These are phyloP conservation scores for Dermolepida albohirtum DNA, from an alignment of 2,888 invertebrate genomes.

Conservation along the genomic window DNA sequence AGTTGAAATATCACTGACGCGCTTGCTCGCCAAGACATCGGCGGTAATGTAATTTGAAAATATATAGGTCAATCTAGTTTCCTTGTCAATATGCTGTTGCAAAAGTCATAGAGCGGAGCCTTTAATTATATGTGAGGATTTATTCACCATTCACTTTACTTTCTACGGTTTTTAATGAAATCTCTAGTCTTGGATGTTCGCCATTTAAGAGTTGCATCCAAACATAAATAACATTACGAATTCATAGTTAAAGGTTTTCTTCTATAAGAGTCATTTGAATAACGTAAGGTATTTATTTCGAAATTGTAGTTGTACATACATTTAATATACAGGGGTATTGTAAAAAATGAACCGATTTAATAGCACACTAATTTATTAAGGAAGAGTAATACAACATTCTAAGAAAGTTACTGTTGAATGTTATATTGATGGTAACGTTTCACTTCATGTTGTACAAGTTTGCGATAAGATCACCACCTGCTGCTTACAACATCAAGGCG, in stretches of 20 bases:
- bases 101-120: constrained; percentile 4
- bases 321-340: no score
- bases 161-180: constrained; percentile 18
- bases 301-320: no score
- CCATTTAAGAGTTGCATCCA: constrained; percentile 1
- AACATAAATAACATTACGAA: constrained; percentile 8
- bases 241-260: not conserved
- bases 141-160: constrained; percentile 25
- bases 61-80: constrained; percentile 26
- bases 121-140: constrained; percentile 20
- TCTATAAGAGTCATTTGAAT: not conserved
- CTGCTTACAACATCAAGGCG: no score
- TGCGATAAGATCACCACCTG: no score
- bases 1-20: constrained; percentile 5
- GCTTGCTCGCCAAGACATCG: constrained; percentile 6
- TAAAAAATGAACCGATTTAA: no score
- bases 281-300: not conserved
- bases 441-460: no score
- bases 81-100: constrained; percentile 20
- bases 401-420: no score
- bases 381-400: no score
- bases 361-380: no score
- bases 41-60: constrained; percentile 16
- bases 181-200: not conserved
- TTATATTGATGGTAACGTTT: no score